Evolutionary conservation across 2,888 invertebrate species (phyloP).

Genomic region (Rhorus exstirpatorius): DNA sequence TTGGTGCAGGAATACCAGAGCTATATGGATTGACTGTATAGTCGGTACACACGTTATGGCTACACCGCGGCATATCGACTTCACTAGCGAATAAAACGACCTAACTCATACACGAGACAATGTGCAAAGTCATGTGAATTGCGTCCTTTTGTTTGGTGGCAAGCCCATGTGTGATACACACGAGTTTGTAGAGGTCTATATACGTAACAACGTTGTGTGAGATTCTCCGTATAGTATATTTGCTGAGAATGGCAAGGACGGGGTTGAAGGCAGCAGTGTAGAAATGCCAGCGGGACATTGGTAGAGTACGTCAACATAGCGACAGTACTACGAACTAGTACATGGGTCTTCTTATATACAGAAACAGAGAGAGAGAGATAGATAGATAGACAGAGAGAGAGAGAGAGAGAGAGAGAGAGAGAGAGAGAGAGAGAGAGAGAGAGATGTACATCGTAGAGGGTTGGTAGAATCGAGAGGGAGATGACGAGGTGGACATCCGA

Average conservation of each 20-base stretch:
- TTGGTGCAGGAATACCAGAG: constrained; percentile 17
- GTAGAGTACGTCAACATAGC: constrained; percentile 32
- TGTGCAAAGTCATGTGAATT: neutral
- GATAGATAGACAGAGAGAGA: too few species aligned
- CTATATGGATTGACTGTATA: constrained; percentile 20
- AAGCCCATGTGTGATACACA: neutral
- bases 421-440: constrained; percentile 31
- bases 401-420: constrained; percentile 25
- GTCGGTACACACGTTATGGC: neutral
- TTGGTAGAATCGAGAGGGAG: constrained; percentile 39
- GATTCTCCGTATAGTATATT: constrained; percentile 27
- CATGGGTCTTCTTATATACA: constrained; percentile 33
- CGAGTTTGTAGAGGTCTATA: constrained; percentile 15
- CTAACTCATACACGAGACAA: neutral
- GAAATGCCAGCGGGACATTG: constrained; percentile 46
- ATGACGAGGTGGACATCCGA: constrained; percentile 52
- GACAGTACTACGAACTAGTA: constrained; percentile 32
- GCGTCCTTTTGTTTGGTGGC: constrained; percentile 2
- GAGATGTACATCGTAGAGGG: constrained; percentile 36
- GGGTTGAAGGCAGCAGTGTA: constrained; percentile 49
- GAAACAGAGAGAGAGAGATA: too few species aligned
- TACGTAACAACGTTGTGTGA: constrained; percentile 14
- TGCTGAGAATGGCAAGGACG: constrained; percentile 27
- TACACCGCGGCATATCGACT: neutral
- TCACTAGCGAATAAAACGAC: neutral